Evolutionary conservation across 2,113 vertebrate genomes (phyloP), one percentile per base, ranked within the genome.

Genomic region (Calypte anna): DNA sequence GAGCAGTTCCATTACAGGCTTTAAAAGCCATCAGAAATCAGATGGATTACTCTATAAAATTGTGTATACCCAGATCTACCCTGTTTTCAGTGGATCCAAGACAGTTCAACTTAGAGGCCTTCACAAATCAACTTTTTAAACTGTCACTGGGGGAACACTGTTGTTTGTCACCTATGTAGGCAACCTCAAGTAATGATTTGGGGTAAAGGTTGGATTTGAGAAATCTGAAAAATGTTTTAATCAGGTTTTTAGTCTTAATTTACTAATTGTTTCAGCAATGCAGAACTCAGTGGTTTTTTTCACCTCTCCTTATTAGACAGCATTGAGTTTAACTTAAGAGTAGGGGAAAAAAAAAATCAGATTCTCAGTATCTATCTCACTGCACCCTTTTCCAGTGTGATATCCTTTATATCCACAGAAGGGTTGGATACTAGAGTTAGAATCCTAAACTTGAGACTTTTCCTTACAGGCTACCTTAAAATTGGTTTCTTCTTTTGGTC

Each of bases 1-100:
- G 31, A 82, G 10, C 14, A 61, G 10, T 59, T 36, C 23, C 55
- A 3, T 72, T 82, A 54, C 0, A 0, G 13, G 17, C 6, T 67
- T 59, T 10, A 91, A 51, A 87, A 74, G 23, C 36, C 9, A 19
- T 73, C 7, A 21, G 54, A 23, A 63, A 67, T 57, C 67, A 91
- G 30, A 33, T 86, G 25, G 36, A 19, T 23, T 89, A 1, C n/a
- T 50, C 15, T 67, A 23, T 31, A 63, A 70, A 25, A 25, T 43
- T 6, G 3, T 64, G 2, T 72, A 7, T 85, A 72, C 24, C 13
- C 28, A 33, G 5, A 23, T 78, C 19, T 72, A 1, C 31, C 70
- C 44, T 62, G 6, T 87, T 84, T 82, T 68, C 48, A 43, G 0
- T 40, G 7, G 16, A 15, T 30, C 6, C 23, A 54, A 75, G 21